Conservation (phyloP, 2,113 vertebrate species). For the Grus americana region DNA sequence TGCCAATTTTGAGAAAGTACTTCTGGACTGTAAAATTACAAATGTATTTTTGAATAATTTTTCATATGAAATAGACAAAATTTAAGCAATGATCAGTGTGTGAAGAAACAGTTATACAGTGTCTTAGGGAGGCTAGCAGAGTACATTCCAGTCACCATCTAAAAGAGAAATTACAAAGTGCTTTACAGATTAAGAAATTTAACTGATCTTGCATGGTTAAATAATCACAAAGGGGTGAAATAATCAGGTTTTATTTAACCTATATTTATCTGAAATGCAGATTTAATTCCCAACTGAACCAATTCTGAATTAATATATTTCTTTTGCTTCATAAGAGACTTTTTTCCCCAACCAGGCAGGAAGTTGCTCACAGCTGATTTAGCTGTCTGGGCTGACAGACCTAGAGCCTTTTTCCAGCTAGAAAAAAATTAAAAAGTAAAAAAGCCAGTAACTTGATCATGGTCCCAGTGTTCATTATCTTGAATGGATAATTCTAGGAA, state of each 20-base stretch:
- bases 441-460: not conserved
- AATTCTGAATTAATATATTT: not conserved
- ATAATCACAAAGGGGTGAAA: not conserved
- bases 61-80: not conserved
- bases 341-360: not conserved
- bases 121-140: constrained; percentile 50
- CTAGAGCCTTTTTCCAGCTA: not conserved
- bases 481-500: not conserved
- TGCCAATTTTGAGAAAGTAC: constrained; percentile 40
- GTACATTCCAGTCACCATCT: constrained; percentile 54
- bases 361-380: not conserved
- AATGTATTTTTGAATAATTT: not conserved
- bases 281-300: not conserved
- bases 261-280: not conserved
- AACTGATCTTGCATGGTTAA: constrained; percentile 12
- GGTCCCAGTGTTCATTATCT: constrained; percentile 12
- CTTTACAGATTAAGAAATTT: constrained; percentile 31
- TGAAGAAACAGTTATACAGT: not conserved
- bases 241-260: not conserved
- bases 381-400: not conserved
- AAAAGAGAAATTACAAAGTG: constrained; percentile 51
- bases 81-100: not conserved
- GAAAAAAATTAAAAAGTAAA: not conserved
- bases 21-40: constrained; percentile 36
- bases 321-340: not conserved